These are phyloP conservation scores for Phengaris alcon DNA, from an alignment of 2,888 invertebrate genomes.

Conservation along the genomic window DNA sequence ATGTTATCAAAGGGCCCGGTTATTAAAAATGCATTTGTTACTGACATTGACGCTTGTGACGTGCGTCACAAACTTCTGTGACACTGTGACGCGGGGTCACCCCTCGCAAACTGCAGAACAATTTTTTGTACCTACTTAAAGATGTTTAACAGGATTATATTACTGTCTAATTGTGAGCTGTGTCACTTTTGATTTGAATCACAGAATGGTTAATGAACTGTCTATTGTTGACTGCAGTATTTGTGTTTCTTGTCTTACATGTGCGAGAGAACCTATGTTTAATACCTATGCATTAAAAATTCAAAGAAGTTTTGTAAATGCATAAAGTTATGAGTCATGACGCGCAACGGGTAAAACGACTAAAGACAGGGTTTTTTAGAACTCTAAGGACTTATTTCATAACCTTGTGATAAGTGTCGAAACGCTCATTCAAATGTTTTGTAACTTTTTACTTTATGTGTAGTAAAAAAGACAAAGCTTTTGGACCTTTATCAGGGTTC, in stretches of 20 bases:
- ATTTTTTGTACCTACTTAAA: constrained; percentile 12
- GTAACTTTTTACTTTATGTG: too few species aligned
- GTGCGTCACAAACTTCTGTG: constrained; percentile 27
- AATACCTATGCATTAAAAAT: not conserved
- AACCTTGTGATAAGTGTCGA: too few species aligned
- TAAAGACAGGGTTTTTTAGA: not conserved
- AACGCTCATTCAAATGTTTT: too few species aligned
- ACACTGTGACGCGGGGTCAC: constrained; percentile 18
- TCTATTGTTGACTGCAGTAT: constrained; percentile 4
- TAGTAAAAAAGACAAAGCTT: too few species aligned
- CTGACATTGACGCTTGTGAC: constrained; percentile 15
- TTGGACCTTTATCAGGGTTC: too few species aligned
- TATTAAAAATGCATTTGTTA: constrained; percentile 25
- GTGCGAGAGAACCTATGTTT: not conserved
- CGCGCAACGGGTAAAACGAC: not conserved
- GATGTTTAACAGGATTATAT: constrained; percentile 28
- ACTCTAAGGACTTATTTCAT: too few species aligned
- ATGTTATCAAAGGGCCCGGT: constrained; percentile 20
- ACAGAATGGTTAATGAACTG: constrained; percentile 17
- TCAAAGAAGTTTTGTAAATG: not conserved
- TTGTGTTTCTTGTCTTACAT: not conserved
- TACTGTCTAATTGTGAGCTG: constrained; percentile 19
- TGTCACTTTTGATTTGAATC: constrained; percentile 12
- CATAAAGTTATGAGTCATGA: too few species aligned
- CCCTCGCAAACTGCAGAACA: constrained; percentile 10